Base-by-base conservation (phyloP, 2,888 invertebrate genomes). In the Lamellibrachia columna region DNA sequence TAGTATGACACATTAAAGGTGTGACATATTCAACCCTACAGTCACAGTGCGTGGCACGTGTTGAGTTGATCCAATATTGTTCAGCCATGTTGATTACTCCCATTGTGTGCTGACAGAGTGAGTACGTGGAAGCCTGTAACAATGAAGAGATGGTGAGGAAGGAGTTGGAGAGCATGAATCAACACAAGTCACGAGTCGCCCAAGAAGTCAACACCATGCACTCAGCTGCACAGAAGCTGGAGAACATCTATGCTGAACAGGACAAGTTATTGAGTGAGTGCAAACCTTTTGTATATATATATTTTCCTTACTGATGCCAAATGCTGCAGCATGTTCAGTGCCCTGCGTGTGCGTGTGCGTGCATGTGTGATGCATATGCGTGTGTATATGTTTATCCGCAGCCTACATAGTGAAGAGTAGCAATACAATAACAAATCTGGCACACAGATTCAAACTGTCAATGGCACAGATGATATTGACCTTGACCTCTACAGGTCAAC, bases 241-340 rank as follows among this genome's bases (percentile, higher is more conserved):
- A 91, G 93, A 95, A 95, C 3, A 94, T 97, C 1, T 97, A 97
- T 94, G 96, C 96, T 52, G 96, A 97, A 92, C 96, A 97, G 94
- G 97, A 97, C 93, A 95, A 95, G 53, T 95, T 97, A 93, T 95
- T 97, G 90, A 96, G 97, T 97, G 94, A 95, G 95, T 93, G 52
- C 11, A 28, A 91, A 52, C 52, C 7, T 1, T 28, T 40, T 40
- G 40, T 40, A 40, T 75, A 6, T 15, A 28, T 40, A 40, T 40
- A 40, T 40, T 6, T 75, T 75, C 22, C 6, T 22, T 22, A 22
- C 75, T 75, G 22, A 15, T 22, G 6, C 75, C 75, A 75, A 22
- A n/a, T 11, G 75, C 6, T 75, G 75, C n/a, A 75, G 22, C 75
- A 22, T 15, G 11, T 60, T 15, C 60, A 15, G 11, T 60, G 60